Conservation (phyloP, 2,797 vertebrate species). For the Prunella strophiata region DNA sequence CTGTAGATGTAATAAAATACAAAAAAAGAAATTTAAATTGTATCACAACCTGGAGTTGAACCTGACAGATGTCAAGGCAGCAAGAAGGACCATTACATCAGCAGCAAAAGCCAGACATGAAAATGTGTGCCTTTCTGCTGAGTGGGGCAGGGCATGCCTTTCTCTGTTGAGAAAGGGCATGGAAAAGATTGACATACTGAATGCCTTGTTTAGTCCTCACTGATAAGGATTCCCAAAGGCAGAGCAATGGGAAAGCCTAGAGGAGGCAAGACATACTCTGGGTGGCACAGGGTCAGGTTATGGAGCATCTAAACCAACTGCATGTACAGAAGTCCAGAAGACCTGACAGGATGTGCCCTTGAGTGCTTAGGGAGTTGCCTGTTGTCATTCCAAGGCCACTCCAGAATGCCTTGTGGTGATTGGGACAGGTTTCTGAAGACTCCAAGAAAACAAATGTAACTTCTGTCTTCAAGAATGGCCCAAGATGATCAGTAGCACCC, state of each 20-base stretch:
- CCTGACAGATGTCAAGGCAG: not conserved
- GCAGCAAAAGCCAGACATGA: not conserved
- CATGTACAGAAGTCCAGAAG: not conserved
- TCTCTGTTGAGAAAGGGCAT: not conserved
- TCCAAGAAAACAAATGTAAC: not conserved
- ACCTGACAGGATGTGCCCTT: not conserved
- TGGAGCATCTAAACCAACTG: not conserved
- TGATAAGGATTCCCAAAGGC: not conserved
- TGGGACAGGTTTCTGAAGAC: not conserved
- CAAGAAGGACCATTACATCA: not conserved
- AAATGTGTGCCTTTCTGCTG: not conserved
- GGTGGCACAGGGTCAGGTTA: not conserved
- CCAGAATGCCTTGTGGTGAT: not conserved
- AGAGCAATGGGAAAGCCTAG: not conserved
- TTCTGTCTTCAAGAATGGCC: not conserved
- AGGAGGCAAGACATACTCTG: not conserved
- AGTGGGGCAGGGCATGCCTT: not conserved
- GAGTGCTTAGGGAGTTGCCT: not conserved
- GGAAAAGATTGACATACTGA: not conserved
- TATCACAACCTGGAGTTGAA: not conserved
- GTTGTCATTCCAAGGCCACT: not conserved
- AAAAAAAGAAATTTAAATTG: not conserved
- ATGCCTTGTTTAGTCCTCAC: not conserved
- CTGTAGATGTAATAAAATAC: not conserved
- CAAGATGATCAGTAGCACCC: not conserved